These are phyloP conservation scores for Bubalus kerabau DNA, from an alignment of 2,113 vertebrate species.

Conservation along the genomic window DNA sequence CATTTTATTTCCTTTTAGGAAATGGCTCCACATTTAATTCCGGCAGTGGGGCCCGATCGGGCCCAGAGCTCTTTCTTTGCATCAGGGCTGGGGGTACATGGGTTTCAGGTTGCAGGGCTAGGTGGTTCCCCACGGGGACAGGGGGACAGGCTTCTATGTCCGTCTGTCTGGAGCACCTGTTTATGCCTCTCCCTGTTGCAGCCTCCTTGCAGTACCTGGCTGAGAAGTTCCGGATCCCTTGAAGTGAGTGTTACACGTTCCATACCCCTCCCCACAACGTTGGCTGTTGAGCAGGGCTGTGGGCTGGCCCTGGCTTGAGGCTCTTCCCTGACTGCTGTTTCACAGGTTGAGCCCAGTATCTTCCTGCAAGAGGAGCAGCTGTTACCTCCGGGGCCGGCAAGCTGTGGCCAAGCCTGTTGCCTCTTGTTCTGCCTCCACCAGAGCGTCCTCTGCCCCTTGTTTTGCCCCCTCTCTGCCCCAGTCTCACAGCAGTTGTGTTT, in stretches of 20 bases:
- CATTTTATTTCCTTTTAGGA: neutral
- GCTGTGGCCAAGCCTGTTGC: neutral
- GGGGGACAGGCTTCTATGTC: neutral
- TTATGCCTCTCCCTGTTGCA: neutral
- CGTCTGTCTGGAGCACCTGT: neutral
- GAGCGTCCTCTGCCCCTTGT: too few relatives aligned
- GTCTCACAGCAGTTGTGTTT: too few relatives aligned
- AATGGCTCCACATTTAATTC: neutral
- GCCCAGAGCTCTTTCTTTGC: neutral
- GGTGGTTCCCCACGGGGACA: rapidly evolving
- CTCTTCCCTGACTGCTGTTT: neutral
- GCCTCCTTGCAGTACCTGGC: neutral
- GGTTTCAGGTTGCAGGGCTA: neutral
- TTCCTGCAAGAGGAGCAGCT: neutral
- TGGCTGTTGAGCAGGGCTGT: neutral
- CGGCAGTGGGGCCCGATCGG: too few relatives aligned
- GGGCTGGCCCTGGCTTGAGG: neutral
- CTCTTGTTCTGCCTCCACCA: too few relatives aligned
- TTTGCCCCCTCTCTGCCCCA: too few relatives aligned
- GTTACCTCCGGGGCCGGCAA: neutral
- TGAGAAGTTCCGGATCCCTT: neutral
- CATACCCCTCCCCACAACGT: neutral
- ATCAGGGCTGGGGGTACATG: neutral
- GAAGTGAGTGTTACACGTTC: constrained; percentile 1
- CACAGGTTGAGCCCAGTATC: neutral